Evolutionary conservation across 2,113 vertebrate species (phyloP).

Genomic region (Hepsetus odoe): DNA sequence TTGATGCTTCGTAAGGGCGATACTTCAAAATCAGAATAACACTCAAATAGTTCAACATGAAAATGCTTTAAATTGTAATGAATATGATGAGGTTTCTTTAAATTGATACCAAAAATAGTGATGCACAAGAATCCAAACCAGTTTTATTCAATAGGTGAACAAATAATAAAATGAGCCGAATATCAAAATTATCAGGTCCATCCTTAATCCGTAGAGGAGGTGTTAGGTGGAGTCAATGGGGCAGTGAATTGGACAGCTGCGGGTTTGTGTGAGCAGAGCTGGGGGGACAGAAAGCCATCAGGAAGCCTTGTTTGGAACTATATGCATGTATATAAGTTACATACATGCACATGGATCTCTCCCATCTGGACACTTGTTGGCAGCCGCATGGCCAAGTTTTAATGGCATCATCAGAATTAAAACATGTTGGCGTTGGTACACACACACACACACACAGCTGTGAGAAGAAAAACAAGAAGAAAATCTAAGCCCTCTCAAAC

Average conservation of each 20-base stretch:
- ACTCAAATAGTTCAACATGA: too few species aligned
- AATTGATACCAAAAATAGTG: too few species aligned
- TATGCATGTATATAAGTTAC: neutral
- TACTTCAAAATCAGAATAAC: too few species aligned
- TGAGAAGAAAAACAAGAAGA: constrained; percentile 34
- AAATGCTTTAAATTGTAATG: too few species aligned
- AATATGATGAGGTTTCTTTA: too few species aligned
- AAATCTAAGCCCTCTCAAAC: constrained; percentile 65
- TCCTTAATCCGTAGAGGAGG: neutral
- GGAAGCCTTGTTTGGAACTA: neutral
- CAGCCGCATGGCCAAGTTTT: constrained; percentile 39
- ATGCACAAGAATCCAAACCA: too few species aligned
- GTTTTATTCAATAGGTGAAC: too few species aligned
- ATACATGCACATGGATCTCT: neutral
- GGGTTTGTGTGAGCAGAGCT: constrained; percentile 23
- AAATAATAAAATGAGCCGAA: neutral
- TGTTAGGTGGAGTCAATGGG: neutral
- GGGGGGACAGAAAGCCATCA: neutral
- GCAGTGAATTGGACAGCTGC: neutral
- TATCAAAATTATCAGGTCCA: neutral
- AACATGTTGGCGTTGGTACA: neutral
- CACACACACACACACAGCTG: constrained; percentile 60
- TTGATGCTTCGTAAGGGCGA: too few species aligned
- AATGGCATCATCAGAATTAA: neutral
- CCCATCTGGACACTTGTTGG: neutral